These are phyloP conservation scores for Anorthoa munda DNA, from an alignment of 2,888 invertebrate species.

Conservation along the genomic window DNA sequence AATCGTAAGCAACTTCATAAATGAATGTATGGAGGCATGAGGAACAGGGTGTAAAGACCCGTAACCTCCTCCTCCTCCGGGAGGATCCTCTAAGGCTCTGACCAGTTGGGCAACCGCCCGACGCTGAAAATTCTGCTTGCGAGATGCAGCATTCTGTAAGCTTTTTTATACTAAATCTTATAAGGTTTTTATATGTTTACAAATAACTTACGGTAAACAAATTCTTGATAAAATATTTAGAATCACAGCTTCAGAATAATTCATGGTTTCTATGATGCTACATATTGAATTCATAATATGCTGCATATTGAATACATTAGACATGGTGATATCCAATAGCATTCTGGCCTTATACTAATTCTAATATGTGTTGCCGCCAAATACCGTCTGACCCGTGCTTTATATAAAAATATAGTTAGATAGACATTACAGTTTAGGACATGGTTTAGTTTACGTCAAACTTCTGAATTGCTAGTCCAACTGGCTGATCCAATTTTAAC, in stretches of 20 bases:
- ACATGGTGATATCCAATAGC: background rate
- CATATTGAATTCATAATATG: too few species aligned
- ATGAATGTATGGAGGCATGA: too few species aligned
- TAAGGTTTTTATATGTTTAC: background rate
- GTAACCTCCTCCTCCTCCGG: too few species aligned
- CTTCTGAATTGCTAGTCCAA: constrained; percentile 8
- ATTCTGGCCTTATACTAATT: background rate
- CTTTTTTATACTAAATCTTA: too few species aligned
- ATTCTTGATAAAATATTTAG: constrained; percentile 6
- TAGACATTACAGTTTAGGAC: background rate
- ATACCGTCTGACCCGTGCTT: constrained; percentile 7
- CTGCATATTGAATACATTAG: background rate
- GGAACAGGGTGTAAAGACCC: too few species aligned
- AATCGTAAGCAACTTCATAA: background rate
- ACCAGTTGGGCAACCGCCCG: too few species aligned
- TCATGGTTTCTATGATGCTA: background rate
- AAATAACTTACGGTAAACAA: constrained; percentile 31
- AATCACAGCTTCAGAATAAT: constrained; percentile 32
- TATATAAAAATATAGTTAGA: background rate
- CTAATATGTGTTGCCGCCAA: background rate
- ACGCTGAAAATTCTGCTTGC: too few species aligned
- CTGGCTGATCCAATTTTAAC: too few species aligned
- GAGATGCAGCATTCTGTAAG: too few species aligned
- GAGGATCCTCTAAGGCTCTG: too few species aligned
- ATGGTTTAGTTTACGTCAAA: constrained; percentile 2